These are phyloP conservation scores for Coregonus ussuriensis DNA, from an alignment of 2,797 vertebrate species.

Conservation along the genomic window DNA sequence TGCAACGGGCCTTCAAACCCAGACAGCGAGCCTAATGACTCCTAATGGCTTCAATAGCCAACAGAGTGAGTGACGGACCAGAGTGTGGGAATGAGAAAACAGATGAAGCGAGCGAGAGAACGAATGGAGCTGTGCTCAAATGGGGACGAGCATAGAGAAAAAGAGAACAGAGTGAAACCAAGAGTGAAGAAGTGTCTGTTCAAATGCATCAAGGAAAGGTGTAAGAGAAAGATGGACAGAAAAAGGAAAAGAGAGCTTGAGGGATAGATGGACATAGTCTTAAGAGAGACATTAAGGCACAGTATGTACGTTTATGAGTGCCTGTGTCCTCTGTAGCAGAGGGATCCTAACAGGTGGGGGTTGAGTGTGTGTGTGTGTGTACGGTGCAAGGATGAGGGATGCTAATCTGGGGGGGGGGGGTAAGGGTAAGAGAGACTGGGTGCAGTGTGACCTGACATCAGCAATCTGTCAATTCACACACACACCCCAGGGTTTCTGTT, in stretches of 20 bases:
- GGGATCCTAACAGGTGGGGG: conserved; percentile 89
- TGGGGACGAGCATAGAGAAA: conserved; percentile 12
- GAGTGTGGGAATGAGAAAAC: conserved; percentile 41
- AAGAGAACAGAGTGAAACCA: background rate
- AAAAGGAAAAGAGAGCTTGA: background rate
- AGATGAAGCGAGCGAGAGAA: conserved; percentile 14
- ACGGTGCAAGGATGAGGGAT: conserved; percentile 72
- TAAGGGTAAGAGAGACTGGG: conserved; percentile 68
- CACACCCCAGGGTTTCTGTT: background rate
- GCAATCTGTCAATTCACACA: conserved; percentile 73
- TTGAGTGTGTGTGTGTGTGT: conserved; percentile 3
- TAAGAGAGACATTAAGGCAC: background rate
- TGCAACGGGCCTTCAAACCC: conserved; percentile 91
- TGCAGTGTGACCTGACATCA: conserved; percentile 83
- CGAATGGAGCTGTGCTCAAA: background rate
- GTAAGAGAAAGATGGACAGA: background rate
- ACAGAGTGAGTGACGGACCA: conserved; percentile 71
- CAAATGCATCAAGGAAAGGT: background rate
- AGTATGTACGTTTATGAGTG: conserved; percentile 32
- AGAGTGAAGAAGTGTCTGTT: background rate
- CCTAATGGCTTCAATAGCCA: conserved; percentile 95
- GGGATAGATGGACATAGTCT: background rate
- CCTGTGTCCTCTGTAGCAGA: conserved; percentile 79
- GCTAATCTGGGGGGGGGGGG: conserved; percentile 77
- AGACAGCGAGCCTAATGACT: conserved; percentile 75